Evolutionary conservation across 2,113 vertebrate species (phyloP), one percentile per base, ranked within the genome.

Genomic region (Haemorhous mexicanus): DNA sequence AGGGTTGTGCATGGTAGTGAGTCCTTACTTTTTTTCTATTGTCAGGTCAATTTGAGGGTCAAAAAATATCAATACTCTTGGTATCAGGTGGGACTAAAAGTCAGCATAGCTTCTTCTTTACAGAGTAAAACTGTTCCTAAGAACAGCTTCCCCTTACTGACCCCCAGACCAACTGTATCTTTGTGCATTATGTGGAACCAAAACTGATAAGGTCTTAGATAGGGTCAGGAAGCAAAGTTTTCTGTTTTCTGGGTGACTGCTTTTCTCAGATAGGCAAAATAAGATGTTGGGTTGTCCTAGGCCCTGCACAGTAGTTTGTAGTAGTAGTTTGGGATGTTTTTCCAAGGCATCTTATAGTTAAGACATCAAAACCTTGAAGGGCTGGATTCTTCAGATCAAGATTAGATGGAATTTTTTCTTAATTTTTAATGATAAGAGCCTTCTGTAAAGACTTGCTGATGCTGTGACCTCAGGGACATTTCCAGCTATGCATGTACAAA

Each of bases 401-500:
- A 39, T 87, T 76, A 39, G 64, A 7, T 2, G 5, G 50, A 77
- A 66, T 84, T 77, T 67, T 69, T 9, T 50, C 87, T 91, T 59
- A 85, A 85, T 90, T 91, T 94, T 95, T 94, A 90, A 90, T 84
- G 63, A 63, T 74, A 67, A 94, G 88, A 85, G 43, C 33, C 68
- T 90, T 83, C 64, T 80, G 17, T 86, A 64, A 64, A 70, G 35
- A 32, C 20, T 92, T 89, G 52, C 47, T 87, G 82, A 62, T 94
- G 74, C 68, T 91, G 3, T 85, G 67, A 85, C 75, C 78, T 56
- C 6, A 2, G 52, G 27, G 46, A 59, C 35, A 27, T 83, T 74
- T 83, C 35, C 78, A 91, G 33, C 39, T 74, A 6, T 23, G 15
- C 69, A 5, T 22, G 16, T 62, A 64, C 39, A 81, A 78, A 90